Conservation (phyloP, 2,888 invertebrate species). For the Hypomecis atomaria region DNA sequence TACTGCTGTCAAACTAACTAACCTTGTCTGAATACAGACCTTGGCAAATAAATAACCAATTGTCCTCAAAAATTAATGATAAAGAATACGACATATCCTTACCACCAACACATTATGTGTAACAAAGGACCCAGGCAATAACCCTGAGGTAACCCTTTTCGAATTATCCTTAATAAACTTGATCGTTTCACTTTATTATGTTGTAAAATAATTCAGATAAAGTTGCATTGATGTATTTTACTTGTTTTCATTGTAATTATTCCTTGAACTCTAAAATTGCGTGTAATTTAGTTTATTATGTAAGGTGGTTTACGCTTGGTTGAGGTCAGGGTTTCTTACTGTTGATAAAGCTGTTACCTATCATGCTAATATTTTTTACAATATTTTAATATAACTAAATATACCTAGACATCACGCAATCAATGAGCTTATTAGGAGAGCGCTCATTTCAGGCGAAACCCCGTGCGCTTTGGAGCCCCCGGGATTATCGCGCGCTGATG, state of each 20-base stretch:
- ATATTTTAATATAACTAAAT: too few species aligned
- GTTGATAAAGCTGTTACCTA: neutral
- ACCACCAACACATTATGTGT: slow-evolving; percentile 2
- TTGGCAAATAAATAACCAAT: slow-evolving; percentile 4
- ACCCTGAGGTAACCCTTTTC: slow-evolving; percentile 21
- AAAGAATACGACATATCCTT: slow-evolving; percentile 16
- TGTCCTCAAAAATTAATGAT: slow-evolving; percentile 21
- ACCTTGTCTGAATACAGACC: slow-evolving; percentile 8
- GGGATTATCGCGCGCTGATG: too few species aligned
- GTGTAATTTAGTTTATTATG: slow-evolving; percentile 13
- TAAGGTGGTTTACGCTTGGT: slow-evolving; percentile 10
- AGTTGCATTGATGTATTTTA: slow-evolving; percentile 13
- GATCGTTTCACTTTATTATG: slow-evolving; percentile 4
- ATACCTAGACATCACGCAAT: too few species aligned
- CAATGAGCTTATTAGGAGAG: too few species aligned
- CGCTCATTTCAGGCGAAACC: too few species aligned
- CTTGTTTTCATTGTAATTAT: slow-evolving; percentile 11
- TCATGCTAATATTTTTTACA: neutral
- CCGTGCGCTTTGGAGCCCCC: too few species aligned
- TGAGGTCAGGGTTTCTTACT: slow-evolving; percentile 11
- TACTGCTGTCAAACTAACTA: slow-evolving; percentile 8
- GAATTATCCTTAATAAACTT: slow-evolving; percentile 10
- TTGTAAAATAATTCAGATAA: slow-evolving; percentile 15
- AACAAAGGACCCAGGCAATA: slow-evolving; percentile 10
- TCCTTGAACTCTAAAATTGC: slow-evolving; percentile 21